phyloP scores from a whole-genome alignment of 2,113 vertebrate genomes.

The Nothobranchius kuhntae region DNA sequence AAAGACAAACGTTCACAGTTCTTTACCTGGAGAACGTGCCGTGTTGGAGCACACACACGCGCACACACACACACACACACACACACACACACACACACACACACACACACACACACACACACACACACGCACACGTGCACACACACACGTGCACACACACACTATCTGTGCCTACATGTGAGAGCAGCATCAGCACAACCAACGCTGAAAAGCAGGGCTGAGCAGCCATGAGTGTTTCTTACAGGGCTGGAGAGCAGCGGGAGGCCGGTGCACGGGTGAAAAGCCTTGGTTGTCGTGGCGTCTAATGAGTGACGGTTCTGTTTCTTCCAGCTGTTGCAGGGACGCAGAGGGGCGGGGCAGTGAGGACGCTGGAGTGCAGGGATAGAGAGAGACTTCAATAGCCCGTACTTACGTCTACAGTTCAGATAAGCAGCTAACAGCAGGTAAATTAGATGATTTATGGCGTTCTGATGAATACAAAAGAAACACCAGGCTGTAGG shows the following conservation, averaged over 20 bases:
- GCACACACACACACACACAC: no score
- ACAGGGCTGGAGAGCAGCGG: slow-evolving; percentile 98
- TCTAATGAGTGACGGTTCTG: slow-evolving; percentile 91
- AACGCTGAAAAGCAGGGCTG: not conserved
- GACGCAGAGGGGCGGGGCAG: slow-evolving; percentile 80
- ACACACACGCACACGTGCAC: no score
- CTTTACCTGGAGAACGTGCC: slow-evolving; percentile 5
- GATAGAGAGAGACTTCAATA: slow-evolving; percentile 12
- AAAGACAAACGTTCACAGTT: slow-evolving; percentile 23
- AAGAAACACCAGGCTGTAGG: no score
- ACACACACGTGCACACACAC: no score
- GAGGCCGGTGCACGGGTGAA: slow-evolving; percentile 95
- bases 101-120: no score
- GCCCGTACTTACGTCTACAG: not conserved
- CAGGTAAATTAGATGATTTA: not conserved
- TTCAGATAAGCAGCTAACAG: not conserved
- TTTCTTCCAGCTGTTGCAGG: slow-evolving; percentile 87
- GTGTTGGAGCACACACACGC: not conserved
- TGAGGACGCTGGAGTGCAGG: slow-evolving; percentile 69
- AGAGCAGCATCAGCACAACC: slow-evolving; percentile 69
- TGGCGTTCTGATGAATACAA: not conserved
- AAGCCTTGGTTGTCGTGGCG: slow-evolving; percentile 90
- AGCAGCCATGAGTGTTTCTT: slow-evolving; percentile 22
- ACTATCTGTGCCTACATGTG: not conserved
- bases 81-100: no score